These are phyloP conservation scores for Aplochiton taeniatus DNA, from an alignment of 2,797 vertebrate genomes.

Conservation along the genomic window DNA sequence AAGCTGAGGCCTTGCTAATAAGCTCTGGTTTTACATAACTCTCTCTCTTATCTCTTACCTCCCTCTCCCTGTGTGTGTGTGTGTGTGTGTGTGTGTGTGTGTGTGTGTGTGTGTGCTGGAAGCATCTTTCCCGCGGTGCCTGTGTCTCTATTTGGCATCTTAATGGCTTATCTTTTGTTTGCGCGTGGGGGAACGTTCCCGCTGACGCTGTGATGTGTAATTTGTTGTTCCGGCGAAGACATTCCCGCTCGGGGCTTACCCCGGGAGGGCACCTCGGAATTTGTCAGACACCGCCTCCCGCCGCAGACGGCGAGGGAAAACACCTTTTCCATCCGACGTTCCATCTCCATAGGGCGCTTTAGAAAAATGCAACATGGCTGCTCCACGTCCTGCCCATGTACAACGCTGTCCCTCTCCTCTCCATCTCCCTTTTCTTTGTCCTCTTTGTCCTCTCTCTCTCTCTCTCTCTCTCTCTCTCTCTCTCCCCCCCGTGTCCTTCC, in stretches of 20 bases:
- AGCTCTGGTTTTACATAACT: constrained; percentile 3
- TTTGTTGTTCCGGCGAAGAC: constrained; percentile 75
- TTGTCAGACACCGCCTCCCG: constrained; percentile 70
- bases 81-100: too few relatives aligned
- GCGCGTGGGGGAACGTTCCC: constrained; percentile 66
- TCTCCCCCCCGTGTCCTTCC: constrained; percentile 19
- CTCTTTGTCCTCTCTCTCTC: constrained; percentile 31
- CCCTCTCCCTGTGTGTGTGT: constrained; percentile 5
- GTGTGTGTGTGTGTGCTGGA: neutral
- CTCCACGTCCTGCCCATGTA: too few relatives aligned
- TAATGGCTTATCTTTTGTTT: constrained; percentile 71
- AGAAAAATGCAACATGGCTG: constrained; percentile 60
- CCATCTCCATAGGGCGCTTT: constrained; percentile 68
- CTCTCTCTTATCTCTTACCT: neutral
- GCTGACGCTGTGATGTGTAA: constrained; percentile 74
- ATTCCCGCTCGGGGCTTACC: constrained; percentile 66
- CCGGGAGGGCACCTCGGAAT: constrained; percentile 74
- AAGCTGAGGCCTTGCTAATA: neutral
- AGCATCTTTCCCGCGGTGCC: neutral
- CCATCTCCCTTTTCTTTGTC: too few relatives aligned
- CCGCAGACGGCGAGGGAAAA: constrained; percentile 34
- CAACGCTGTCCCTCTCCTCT: constrained; percentile 28
- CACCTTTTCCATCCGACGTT: constrained; percentile 72
- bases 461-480: constrained; percentile 52
- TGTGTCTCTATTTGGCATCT: constrained; percentile 62